Percentiles rank a stretch among this genome's conserved stretches.
Evolutionary conservation across 1,140 invertebrate species (phyloP).

Genomic region (Plutomurus gul): DNA sequence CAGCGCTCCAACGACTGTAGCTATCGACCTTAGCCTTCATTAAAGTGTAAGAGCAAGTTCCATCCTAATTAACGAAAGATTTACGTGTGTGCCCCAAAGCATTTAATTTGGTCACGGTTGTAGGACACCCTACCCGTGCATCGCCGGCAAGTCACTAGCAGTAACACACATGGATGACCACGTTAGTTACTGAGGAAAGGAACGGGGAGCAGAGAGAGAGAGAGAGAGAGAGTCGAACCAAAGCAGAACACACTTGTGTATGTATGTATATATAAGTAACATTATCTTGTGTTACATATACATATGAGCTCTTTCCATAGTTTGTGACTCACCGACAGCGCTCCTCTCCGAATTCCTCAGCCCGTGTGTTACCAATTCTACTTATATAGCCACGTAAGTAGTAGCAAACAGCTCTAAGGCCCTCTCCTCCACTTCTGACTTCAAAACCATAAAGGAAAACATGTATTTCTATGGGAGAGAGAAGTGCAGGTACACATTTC

Average conservation of each 20-base stretch:
- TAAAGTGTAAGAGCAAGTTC: conserved; percentile 34
- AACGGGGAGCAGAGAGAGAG: not conserved
- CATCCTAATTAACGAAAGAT: conserved; percentile 44
- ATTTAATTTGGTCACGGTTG: conserved; percentile 49
- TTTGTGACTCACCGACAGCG: too few relatives aligned
- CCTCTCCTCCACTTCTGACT: not conserved
- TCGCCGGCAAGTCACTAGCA: conserved; percentile 10
- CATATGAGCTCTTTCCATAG: not conserved
- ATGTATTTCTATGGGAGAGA: not conserved
- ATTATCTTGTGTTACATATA: not conserved
- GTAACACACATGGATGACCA: conserved; percentile 33
- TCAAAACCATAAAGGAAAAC: not conserved
- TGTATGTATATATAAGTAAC: not conserved
- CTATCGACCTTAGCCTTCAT: conserved; percentile 9
- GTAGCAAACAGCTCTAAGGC: not conserved
- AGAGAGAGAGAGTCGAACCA: too few relatives aligned
- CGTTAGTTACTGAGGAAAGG: conserved; percentile 27
- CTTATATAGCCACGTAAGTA: too few relatives aligned
- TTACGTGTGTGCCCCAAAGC: conserved; percentile 48
- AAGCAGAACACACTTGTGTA: not conserved
- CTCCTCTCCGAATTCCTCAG: too few relatives aligned
- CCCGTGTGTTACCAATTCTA: too few relatives aligned
- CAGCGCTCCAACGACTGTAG: too few relatives aligned
- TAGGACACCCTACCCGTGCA: conserved; percentile 26
- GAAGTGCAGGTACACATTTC: too few relatives aligned